A percentile compares a stretch with the other conserved stretches of the same genome.
Conservation (phyloP, 2,888 invertebrate species). For the Standfussiana lucernea region DNA sequence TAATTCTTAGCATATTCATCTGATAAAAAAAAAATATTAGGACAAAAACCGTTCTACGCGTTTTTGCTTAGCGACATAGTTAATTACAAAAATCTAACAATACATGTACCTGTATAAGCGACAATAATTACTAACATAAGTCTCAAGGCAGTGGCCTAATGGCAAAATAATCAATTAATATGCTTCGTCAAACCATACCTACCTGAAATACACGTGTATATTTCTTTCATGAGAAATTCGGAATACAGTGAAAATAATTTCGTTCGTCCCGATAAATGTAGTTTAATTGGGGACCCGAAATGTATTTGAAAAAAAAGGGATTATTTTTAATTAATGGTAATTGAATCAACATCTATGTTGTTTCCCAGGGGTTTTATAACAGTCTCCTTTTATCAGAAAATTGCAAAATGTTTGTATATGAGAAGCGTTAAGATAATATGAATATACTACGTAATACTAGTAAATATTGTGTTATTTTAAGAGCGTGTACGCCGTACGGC, state of each 20-base stretch:
- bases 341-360: not conserved
- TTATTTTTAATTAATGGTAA: constrained; percentile 10
- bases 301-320: not conserved
- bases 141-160: not conserved
- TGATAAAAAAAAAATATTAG: not conserved
- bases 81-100: constrained; percentile 1
- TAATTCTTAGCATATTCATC: not conserved
- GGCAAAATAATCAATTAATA: constrained; percentile 53
- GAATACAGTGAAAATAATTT: constrained; percentile 25
- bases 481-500: no score
- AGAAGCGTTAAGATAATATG: not conserved
- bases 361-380: not conserved
- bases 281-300: constrained; percentile 14
- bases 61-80: not conserved
- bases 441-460: not conserved
- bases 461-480: no score
- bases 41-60: not conserved
- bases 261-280: not conserved
- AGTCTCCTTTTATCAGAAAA: not conserved
- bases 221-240: not conserved
- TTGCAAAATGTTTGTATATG: not conserved
- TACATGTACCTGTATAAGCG: not conserved
- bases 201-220: constrained; percentile 32
- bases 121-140: constrained; percentile 16
- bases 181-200: constrained; percentile 38